A percentile compares a stretch with the other conserved stretches of the same genome.
These are phyloP conservation scores for Melospiza melodia DNA, from an alignment of 2,113 vertebrate genomes.

Conservation along the genomic window DNA sequence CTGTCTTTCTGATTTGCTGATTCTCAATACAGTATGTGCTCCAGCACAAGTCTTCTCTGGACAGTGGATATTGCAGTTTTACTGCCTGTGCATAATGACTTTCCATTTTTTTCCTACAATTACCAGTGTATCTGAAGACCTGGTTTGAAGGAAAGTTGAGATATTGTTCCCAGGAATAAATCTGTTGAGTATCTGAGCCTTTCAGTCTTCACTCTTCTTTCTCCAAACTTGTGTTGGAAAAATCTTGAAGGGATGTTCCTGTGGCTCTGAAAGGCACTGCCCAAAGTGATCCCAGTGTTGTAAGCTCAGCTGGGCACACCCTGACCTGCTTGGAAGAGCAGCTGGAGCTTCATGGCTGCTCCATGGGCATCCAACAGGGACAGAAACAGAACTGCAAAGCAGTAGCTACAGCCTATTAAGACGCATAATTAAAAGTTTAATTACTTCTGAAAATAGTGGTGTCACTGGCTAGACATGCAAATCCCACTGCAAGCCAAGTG, in stretches of 20 bases:
- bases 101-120: not conserved
- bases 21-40: not conserved
- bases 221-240: not conserved
- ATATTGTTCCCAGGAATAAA: not conserved
- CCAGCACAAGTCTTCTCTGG: not conserved
- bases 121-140: not conserved
- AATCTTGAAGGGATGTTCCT: not conserved
- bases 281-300: not conserved
- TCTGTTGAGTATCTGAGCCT: not conserved
- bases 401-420: conserved; percentile 2
- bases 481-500: conserved; percentile 4
- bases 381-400: conserved; percentile 11
- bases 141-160: not conserved
- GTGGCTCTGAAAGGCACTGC: not conserved
- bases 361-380: not conserved
- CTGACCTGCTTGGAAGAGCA: not conserved
- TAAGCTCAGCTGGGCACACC: not conserved
- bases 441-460: conserved; percentile 33
- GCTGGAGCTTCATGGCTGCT: not conserved
- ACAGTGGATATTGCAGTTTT: not conserved
- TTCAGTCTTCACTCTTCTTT: not conserved
- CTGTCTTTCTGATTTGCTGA: not conserved
- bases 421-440: conserved; percentile 23
- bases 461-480: conserved; percentile 21
- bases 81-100: not conserved